phyloP scores from a whole-genome alignment of 2,113 vertebrate species.

The Rhagologus leucostigma region DNA sequence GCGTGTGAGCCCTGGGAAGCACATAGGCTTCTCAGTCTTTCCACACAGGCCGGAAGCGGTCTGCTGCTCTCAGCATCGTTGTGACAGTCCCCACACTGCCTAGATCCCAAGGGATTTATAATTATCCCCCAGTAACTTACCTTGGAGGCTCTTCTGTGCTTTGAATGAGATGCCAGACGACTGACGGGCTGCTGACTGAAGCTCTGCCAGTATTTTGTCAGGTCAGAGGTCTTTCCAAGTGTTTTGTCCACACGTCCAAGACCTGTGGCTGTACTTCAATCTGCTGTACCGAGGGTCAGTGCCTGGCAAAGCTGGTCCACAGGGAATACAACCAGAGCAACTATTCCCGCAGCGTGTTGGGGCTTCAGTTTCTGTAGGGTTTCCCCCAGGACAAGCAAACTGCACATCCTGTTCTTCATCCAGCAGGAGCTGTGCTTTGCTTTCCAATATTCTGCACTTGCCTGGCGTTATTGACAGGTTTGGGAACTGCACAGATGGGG shows the following conservation, averaged over 20 bases:
- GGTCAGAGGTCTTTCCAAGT: neutral
- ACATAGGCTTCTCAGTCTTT: accelerated
- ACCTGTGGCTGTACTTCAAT: neutral
- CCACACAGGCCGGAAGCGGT: neutral
- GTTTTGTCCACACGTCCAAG: neutral
- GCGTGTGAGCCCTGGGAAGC: neutral
- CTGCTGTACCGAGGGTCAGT: neutral
- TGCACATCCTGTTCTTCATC: neutral
- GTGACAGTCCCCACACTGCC: neutral
- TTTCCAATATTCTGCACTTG: neutral
- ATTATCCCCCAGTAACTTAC: neutral
- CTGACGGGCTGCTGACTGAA: neutral
- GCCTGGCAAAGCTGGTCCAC: neutral
- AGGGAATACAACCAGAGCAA: neutral
- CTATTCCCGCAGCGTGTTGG: neutral
- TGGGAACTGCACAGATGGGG: neutral
- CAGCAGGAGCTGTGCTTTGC: neutral
- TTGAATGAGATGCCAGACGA: neutral
- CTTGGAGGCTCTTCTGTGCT: neutral
- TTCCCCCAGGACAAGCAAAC: neutral
- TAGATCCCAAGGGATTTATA: neutral
- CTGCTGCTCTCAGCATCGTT: neutral
- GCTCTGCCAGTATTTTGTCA: neutral
- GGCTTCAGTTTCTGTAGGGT: neutral
- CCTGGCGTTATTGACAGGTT: neutral